Evolutionary conservation across 2,113 vertebrate species (phyloP).

Genomic region (Orientallactaga bullata): DNA sequence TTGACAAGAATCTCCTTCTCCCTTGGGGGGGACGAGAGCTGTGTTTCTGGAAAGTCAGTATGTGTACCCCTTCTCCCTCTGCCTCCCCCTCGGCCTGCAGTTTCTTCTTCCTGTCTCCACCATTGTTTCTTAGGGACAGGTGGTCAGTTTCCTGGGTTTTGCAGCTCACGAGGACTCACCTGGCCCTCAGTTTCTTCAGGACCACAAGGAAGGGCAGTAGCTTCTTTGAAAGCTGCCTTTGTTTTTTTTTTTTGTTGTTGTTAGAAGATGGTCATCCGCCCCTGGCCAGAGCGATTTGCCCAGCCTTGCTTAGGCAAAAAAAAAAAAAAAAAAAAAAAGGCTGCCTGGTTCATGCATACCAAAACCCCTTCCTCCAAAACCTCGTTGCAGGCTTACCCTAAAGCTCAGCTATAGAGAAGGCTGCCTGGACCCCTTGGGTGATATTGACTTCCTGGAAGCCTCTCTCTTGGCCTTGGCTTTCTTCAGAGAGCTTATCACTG

Average conservation of each 20-base stretch:
- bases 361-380: background rate
- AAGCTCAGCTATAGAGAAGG: background rate
- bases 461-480: background rate
- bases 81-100: too few species aligned
- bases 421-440: background rate
- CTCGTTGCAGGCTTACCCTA: background rate
- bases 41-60: background rate
- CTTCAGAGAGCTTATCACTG: background rate
- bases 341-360: rapidly evolving
- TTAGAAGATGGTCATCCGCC: background rate
- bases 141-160: background rate
- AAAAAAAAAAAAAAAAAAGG: background rate
- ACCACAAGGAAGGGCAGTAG: background rate
- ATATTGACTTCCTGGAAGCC: background rate
- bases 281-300: background rate
- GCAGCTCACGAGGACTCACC: background rate
- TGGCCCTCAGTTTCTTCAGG: background rate
- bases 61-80: too few species aligned
- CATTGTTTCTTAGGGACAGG: background rate
- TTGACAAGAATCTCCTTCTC: background rate
- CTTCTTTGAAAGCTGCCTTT: background rate
- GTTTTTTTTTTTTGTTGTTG: too few species aligned
- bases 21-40: background rate
- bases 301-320: background rate
- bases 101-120: background rate